Conservation (phyloP, 2,797 vertebrate genomes). For the Pogonophryne albipinna region DNA sequence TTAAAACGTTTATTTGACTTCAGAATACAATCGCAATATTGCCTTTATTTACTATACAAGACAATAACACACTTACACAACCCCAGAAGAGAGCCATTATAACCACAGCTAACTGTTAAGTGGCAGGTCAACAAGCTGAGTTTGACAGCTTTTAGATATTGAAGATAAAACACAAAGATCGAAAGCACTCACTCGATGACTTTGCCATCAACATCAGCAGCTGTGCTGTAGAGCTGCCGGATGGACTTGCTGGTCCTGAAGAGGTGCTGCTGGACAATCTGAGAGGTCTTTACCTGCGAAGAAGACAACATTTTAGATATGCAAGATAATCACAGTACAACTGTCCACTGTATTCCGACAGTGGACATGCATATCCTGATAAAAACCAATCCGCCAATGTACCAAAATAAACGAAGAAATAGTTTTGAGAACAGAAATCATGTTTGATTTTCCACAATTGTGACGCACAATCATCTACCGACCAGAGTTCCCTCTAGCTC, state of each 20-base stretch:
- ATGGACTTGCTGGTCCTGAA: conserved; percentile 90
- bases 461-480: too few relatives aligned
- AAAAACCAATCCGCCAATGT: too few relatives aligned
- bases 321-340: not conserved
- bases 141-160: not conserved
- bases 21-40: not conserved
- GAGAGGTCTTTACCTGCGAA: conserved; percentile 79
- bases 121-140: not conserved
- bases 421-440: too few relatives aligned
- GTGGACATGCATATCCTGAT: too few relatives aligned
- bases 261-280: conserved; percentile 85
- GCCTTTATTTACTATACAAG: not conserved
- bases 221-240: conserved; percentile 83
- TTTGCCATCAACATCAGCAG: conserved; percentile 85
- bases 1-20: not conserved
- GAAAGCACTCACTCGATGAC: conserved; percentile 90
- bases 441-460: too few relatives aligned
- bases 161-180: not conserved
- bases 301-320: not conserved
- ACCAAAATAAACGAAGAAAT: too few relatives aligned
- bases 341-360: not conserved
- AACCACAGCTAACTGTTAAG: not conserved
- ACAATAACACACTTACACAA: not conserved
- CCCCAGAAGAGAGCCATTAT: not conserved
- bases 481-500: too few relatives aligned